Evolutionary conservation across 2,113 vertebrate species (phyloP), one percentile per base, ranked within the genome.

Genomic region (Caracal caracal): DNA sequence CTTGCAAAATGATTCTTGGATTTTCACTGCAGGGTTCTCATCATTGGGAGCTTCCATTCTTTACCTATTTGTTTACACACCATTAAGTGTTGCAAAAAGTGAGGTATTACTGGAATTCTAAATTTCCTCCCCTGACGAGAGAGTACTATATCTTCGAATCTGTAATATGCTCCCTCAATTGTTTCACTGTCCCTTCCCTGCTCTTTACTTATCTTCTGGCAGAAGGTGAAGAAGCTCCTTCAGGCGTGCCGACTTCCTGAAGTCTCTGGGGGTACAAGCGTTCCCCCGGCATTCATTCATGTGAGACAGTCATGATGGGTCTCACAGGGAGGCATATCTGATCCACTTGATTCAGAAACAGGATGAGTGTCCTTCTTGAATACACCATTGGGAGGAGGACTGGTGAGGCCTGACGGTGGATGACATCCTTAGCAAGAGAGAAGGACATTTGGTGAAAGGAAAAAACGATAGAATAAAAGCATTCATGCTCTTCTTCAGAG

Each of bases 31-130:
- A 51, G 56, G 13, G 7, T 40, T 91, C 37, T 96, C 88, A 49
- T 16, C 22, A 40, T 49, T 83, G 43, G 40, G 56, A 89, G 37
- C 68, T 61, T 73, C 51, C 47, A 4, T 85, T 91, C 49, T 79
- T 85, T 70, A 56, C 56, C 66, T 51, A 76, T 78, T 92, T 93
- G 47, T 96, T 94, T 93, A 75, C 3, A 91, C n/a, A 65, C 8
- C 61, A 59, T 93, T 86, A 76, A 75, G n/a, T 84, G 33, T 80
- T 92, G 66, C 33, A 61, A 30, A 93, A 94, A 92, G 19, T 59
- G 49, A 84, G 30, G 17, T n/a, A 84, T 56, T 51, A 0, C 28
- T 68, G 35, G 40, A 89, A 90, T 80, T 16, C 59, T 82, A 71
- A 95, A 66, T 93, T 79, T 94, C 63, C 40, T 71, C 63, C 85